Conservation (phyloP, 2,888 invertebrate genomes). For the Aromia moschata region DNA sequence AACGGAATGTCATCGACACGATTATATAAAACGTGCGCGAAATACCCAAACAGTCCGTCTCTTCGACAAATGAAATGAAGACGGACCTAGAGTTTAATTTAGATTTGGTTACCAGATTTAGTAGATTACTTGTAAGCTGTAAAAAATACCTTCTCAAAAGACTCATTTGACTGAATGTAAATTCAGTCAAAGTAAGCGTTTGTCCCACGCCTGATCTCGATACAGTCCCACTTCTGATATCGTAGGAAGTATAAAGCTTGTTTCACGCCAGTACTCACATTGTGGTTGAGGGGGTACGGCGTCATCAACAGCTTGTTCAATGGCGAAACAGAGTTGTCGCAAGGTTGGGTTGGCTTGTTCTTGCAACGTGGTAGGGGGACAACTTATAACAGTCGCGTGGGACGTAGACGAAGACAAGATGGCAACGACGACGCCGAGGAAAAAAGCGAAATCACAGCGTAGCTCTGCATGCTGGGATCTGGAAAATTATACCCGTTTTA, state of each 20-base stretch:
- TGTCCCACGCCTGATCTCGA: background rate
- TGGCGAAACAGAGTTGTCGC: constrained; percentile 47
- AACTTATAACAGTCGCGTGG: constrained; percentile 48
- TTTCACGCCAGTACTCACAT: constrained; percentile 48
- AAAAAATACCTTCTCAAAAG: no score
- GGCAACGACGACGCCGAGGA: constrained; percentile 37
- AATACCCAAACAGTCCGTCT: no score
- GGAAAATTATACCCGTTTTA: constrained; percentile 8
- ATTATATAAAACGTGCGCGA: no score
- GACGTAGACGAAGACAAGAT: constrained; percentile 35
- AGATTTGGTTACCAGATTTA: background rate
- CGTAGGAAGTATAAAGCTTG: background rate
- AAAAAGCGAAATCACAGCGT: constrained; percentile 34
- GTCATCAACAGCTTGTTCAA: constrained; percentile 50
- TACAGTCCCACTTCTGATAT: background rate
- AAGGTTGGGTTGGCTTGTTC: constrained; percentile 45
- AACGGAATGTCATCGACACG: no score
- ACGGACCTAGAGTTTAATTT: no score
- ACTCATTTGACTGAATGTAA: no score
- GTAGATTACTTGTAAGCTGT: background rate
- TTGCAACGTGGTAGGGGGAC: constrained; percentile 44
- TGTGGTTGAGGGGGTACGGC: constrained; percentile 30
- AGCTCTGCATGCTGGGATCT: constrained; percentile 44
- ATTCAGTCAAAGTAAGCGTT: no score
- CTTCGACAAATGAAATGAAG: no score